phyloP scores from a whole-genome alignment of 2,113 vertebrate species.

The Mastomys coucha region DNA sequence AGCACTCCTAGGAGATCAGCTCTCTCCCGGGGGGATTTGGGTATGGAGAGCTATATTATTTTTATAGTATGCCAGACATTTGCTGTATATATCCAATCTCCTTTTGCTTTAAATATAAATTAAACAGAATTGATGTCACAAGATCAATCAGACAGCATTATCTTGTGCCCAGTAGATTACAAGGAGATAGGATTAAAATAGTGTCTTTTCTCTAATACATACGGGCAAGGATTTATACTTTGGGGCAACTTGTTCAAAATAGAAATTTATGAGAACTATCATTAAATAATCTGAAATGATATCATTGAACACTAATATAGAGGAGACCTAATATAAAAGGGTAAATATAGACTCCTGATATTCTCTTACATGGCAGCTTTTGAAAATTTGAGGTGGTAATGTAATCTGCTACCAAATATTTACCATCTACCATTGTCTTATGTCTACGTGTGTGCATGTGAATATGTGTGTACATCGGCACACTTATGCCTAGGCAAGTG shows the following conservation, averaged over 20 bases:
- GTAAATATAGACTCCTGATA: not conserved
- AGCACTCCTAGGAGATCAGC: too few species aligned
- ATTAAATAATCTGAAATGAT: not conserved
- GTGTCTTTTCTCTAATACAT: not conserved
- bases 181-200: not conserved
- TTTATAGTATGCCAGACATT: not conserved
- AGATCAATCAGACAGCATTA: not conserved
- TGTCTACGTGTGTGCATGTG: not conserved
- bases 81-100: not conserved
- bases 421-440: not conserved
- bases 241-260: not conserved
- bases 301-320: not conserved
- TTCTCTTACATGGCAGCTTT: not conserved
- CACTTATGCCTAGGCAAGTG: too few species aligned
- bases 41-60: not conserved
- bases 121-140: not conserved
- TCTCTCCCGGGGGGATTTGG: too few species aligned
- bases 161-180: not conserved
- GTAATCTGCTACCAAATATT: not conserved
- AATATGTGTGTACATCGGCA: not conserved
- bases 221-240: not conserved
- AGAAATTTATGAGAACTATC: not conserved
- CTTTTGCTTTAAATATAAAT: not conserved
- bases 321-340: not conserved
- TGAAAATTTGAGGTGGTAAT: not conserved